Evolutionary conservation across 2,797 vertebrate genomes (phyloP).

Genomic region (Sciurus vulgaris): DNA sequence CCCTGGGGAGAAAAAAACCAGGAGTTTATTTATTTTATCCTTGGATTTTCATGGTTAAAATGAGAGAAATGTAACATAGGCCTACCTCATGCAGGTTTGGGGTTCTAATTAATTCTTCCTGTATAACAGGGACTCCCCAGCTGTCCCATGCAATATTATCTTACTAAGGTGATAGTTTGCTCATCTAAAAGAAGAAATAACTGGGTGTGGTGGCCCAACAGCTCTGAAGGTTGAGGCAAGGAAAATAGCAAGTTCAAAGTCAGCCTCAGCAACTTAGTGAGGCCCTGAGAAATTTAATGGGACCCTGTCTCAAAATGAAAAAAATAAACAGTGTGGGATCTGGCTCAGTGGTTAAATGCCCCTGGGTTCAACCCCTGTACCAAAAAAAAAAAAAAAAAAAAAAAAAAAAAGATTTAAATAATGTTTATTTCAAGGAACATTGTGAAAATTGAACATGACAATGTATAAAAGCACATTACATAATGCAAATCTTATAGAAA

Average conservation of each 20-base stretch:
- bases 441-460: background rate
- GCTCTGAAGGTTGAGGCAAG: too few species aligned
- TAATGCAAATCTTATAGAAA: background rate
- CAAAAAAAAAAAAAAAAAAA: too few species aligned
- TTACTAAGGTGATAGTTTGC: background rate
- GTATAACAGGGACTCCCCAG: background rate
- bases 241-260: too few species aligned
- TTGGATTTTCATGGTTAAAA: conserved; percentile 32
- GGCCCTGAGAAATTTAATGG: too few species aligned
- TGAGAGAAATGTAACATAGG: background rate
- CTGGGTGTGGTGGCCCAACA: too few species aligned
- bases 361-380: too few species aligned
- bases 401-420: background rate
- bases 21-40: background rate
- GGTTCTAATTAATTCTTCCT: conserved; percentile 37
- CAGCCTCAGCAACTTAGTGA: too few species aligned
- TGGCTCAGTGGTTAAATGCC: too few species aligned
- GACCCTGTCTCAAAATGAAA: too few species aligned
- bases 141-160: background rate
- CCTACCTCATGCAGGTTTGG: background rate
- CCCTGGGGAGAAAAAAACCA: background rate
- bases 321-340: too few species aligned
- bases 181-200: conserved; percentile 3
- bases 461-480: background rate
- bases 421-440: background rate